Conservation (phyloP, 2,113 vertebrate species). For the Nibea albiflora region DNA sequence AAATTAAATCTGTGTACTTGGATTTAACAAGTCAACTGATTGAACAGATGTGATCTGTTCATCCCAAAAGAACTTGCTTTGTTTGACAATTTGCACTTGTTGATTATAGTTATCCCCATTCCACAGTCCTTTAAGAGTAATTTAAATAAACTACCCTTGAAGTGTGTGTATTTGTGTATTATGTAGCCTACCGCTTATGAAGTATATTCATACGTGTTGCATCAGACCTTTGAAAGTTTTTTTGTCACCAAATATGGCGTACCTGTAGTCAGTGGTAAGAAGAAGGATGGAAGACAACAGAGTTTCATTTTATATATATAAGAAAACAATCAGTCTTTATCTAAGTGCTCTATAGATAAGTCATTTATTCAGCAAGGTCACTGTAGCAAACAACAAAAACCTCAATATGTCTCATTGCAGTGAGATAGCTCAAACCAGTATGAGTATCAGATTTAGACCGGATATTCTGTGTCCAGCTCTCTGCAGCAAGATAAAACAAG, state of each 20-base stretch:
- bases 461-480: neutral
- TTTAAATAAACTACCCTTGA: neutral
- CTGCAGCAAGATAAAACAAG: neutral
- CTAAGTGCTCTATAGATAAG: neutral
- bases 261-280: neutral
- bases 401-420: neutral
- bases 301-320: neutral
- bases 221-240: neutral
- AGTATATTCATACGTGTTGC: neutral
- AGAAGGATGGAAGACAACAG: neutral
- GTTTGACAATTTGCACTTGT: too few species aligned
- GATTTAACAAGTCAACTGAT: neutral
- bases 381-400: neutral
- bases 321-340: neutral
- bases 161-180: neutral
- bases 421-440: neutral
- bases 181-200: neutral
- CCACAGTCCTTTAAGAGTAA: neutral
- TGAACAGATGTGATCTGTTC: neutral
- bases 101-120: neutral
- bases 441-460: neutral
- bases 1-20: neutral
- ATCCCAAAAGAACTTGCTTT: neutral
- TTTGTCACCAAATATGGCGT: neutral
- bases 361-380: neutral